Evolutionary conservation across 2,888 invertebrate genomes (phyloP).

Genomic region (Encarsia formosa): DNA sequence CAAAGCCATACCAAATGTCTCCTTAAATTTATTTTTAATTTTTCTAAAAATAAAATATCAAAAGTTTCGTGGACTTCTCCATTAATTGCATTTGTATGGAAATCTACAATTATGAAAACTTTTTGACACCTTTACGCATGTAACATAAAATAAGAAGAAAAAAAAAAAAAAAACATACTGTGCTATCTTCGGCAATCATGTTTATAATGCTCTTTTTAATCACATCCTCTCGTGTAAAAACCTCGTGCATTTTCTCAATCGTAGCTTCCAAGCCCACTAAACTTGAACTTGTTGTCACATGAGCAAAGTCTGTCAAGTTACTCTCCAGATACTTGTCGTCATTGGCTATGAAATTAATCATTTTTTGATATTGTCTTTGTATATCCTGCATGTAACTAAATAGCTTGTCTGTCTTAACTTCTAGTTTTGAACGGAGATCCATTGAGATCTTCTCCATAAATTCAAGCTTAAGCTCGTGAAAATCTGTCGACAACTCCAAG

Average conservation of each 20-base stretch:
- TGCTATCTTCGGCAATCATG: neutral
- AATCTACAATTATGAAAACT: too few species aligned
- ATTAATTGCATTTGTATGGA: too few species aligned
- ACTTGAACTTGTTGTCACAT: neutral
- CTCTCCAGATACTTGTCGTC: neutral
- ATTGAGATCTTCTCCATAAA: conserved; percentile 1
- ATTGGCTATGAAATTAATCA: conserved; percentile 1
- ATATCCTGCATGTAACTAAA: conserved; percentile 2
- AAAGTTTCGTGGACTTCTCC: too few species aligned
- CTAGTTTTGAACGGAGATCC: conserved; percentile 4
- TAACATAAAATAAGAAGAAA: too few species aligned
- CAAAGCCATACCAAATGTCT: too few species aligned
- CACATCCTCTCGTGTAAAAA: neutral
- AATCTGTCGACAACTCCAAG: conserved; percentile 2
- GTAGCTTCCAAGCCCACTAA: conserved; percentile 4
- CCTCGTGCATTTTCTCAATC: conserved; percentile 4
- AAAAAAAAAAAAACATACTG: too few species aligned
- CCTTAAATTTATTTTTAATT: too few species aligned
- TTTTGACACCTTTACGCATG: too few species aligned
- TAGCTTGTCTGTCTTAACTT: conserved; percentile 6
- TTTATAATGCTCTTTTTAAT: neutral
- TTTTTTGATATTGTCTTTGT: conserved; percentile 1
- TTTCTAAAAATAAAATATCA: too few species aligned
- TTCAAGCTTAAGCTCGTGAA: conserved; percentile 1
- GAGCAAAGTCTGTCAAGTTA: neutral